A percentile compares a stretch with the other conserved stretches of the same genome.
Evolutionary conservation across 2,113 vertebrate genomes (phyloP).

Genomic region (Aphyosemion australe): DNA sequence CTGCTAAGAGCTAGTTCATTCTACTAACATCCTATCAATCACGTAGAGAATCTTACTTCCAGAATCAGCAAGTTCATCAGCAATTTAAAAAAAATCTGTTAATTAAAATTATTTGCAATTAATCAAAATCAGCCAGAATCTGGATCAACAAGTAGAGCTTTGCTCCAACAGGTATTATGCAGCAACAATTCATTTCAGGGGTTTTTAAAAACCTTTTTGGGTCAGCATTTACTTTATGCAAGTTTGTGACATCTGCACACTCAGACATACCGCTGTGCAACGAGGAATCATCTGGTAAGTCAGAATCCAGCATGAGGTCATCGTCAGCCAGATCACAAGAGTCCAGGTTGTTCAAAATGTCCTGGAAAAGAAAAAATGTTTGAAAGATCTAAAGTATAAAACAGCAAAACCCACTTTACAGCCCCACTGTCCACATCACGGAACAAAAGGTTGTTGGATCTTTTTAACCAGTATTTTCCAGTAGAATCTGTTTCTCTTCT

Average conservation of each 20-base stretch:
- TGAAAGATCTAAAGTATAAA: not conserved
- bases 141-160: no score
- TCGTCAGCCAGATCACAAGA: conserved; percentile 67
- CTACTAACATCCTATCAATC: no score
- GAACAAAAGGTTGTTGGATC: not conserved
- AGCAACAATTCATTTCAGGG: no score
- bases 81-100: no score
- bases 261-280: conserved; percentile 48
- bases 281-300: conserved; percentile 56
- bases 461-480: no score
- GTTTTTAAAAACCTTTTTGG: not conserved
- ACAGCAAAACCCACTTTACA: not conserved
- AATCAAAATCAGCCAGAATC: no score
- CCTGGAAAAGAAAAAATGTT: conserved; percentile 14
- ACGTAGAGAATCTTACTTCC: no score
- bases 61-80: no score
- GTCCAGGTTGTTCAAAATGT: conserved; percentile 62
- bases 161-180: not conserved
- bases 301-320: conserved; percentile 68
- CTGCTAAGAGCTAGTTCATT: no score
- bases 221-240: not conserved
- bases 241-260: no score
- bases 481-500: no score
- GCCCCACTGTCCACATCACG: not conserved
- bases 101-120: no score